Base-by-base conservation (phyloP, 1,140 invertebrate genomes). In the Orius insidiosus region DNA sequence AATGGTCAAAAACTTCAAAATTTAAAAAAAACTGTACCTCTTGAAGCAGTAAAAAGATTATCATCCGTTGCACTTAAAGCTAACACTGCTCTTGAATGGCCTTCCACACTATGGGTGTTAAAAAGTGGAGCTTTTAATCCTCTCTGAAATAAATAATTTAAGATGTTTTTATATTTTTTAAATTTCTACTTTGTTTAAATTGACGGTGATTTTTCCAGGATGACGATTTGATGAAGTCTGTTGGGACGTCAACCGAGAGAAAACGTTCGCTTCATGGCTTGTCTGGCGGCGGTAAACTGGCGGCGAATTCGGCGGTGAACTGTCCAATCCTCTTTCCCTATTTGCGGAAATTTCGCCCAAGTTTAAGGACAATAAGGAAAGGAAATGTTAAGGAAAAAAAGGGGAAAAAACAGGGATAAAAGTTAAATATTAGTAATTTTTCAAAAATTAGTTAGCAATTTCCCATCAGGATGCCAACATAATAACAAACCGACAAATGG, bases 51-150 rank as follows among this genome's bases (percentile, higher is more conserved):
- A 53, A 85, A 83, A 9, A 87, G 61, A 8, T 74, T 63, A 52
- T 80, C 72, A 45, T 83, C 72, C 1, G 79, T 83, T 15, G 80
- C 80, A 58, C 67, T 72, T 39, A 87, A 69, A 16, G 78, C 75
- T 1, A 89, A 63, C 30, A 89, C 82, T 15, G 85, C 76, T 64
- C 83, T 81, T 18, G 76, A 74, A 61, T 90, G 86, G 1, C 87
- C 87, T 60, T 85, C 78, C 9, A 81, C 81, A 32, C 79, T 72
- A 55, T 85, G 78, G 19, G 78, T 79, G 56, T 83, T 85, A 24
- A 77, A 70, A 16, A 88, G 60, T 52, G 80, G 75, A 18, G 71
- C 68, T 45, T 71, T 68, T 35, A 67, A 63, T 38, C 63, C 61
- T 30, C 56, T 56, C 71, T 75, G 53, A 9, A 54, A 14, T 44